phyloP scores from a whole-genome alignment of 2,797 vertebrate species.

The Phrynocephalus vlangalii region DNA sequence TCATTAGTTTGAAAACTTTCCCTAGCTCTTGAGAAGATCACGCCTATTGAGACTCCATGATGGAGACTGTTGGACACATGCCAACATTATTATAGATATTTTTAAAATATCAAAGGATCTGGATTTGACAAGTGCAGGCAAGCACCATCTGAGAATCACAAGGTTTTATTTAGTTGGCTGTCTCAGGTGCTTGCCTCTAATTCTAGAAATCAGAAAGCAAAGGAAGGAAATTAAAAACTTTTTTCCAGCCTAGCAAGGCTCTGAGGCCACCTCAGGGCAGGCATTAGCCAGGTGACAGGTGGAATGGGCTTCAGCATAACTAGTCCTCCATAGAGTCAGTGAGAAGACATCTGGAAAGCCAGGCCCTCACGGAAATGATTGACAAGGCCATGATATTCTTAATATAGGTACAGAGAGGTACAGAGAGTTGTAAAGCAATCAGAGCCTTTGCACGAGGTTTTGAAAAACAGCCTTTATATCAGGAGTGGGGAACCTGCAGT shows the following conservation, averaged over 20 bases:
- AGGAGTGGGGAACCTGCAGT: no score
- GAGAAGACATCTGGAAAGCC: conserved; percentile 57
- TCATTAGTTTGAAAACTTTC: no score
- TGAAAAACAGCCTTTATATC: no score
- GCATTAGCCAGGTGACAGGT: conserved; percentile 48
- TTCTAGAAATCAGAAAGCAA: conserved; percentile 54
- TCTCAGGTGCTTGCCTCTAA: conserved; percentile 56
- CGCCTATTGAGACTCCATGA: no score
- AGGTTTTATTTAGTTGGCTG: conserved; percentile 54
- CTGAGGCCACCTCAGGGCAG: conserved; percentile 58
- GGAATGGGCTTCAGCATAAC: conserved; percentile 55
- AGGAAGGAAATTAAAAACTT: conserved; percentile 56
- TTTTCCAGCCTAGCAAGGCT: conserved; percentile 69
- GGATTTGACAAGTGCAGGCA: conserved; percentile 60
- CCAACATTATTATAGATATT: conserved; percentile 12
- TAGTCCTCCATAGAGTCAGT: conserved; percentile 44
- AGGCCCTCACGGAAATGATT: background rate
- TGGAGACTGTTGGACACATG: background rate
- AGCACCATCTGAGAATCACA: conserved; percentile 43
- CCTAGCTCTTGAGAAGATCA: background rate
- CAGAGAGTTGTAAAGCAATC: background rate
- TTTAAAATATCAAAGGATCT: background rate
- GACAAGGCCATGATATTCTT: background rate
- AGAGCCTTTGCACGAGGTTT: background rate
- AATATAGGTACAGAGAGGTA: background rate